These are phyloP conservation scores for Bombus superbus DNA, from an alignment of 1,140 invertebrate species.

Conservation along the genomic window DNA sequence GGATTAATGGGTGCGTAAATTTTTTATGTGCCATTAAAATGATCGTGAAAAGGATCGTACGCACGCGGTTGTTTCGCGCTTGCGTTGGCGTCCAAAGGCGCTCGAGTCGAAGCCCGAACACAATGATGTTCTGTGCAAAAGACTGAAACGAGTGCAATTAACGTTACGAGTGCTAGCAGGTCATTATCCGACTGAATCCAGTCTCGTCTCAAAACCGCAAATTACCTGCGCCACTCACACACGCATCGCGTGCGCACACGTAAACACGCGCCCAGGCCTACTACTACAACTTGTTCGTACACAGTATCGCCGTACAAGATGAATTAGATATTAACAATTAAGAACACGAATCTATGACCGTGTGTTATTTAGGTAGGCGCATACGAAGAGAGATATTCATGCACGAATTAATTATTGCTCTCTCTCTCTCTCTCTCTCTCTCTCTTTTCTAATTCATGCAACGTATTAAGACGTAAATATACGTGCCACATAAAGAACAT, in stretches of 20 bases:
- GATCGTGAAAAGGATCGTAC: conserved; percentile 54
- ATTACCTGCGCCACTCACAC: conserved; percentile 12
- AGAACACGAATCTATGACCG: conserved; percentile 45
- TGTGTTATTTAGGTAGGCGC: conserved; percentile 7
- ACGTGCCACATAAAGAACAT: background rate
- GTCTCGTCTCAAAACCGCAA: conserved; percentile 58
- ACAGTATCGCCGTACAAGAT: conserved; percentile 32
- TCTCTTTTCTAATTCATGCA: background rate
- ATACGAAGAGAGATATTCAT: background rate
- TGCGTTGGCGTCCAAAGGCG: conserved; percentile 4
- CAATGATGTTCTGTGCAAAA: conserved; percentile 50
- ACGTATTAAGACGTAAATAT: background rate
- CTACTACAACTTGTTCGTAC: background rate
- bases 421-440: background rate
- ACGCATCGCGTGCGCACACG: background rate
- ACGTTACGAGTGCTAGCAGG: conserved; percentile 55
- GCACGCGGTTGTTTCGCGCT: background rate
- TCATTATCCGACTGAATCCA: conserved; percentile 58
- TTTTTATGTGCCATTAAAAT: conserved; percentile 63
- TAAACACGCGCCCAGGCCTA: conserved; percentile 24
- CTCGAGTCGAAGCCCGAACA: conserved; percentile 4
- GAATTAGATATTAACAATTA: conserved; percentile 66
- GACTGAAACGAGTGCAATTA: conserved; percentile 63
- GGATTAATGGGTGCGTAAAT: conserved; percentile 62
- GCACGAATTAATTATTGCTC: conserved; percentile 22